Base-by-base conservation (phyloP, 2,888 invertebrate genomes). In the Lacanobia oleracea region DNA sequence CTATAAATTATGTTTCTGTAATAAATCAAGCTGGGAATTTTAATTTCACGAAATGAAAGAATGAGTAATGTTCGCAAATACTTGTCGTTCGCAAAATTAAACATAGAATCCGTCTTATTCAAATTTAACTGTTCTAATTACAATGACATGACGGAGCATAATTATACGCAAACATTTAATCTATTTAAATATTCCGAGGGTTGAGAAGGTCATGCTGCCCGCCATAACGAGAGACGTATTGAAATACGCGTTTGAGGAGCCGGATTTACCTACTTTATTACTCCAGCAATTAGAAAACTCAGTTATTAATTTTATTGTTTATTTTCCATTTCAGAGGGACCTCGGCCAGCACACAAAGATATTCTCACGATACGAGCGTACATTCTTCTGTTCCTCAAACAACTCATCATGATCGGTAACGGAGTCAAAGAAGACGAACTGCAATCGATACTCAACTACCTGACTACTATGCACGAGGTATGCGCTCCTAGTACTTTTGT, bases 391-490 rank as follows among this genome's bases (percentile, higher is more conserved):
- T 99, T 99, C 96, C 96, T 99, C 82, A 99, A 99, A 93, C 99
- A 99, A 94, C 96, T 99, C 64, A 99, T 99, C 88, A 98, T 99
- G 98, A 98, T 99, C 93, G 98, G 99, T 37, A 99, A 99, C 91
- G 99, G 99, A 45, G 98, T 99, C 56, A 99, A 99, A 93, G 99
- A 99, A 91, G 99, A 99, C 94, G 99, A 99, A 93, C 96, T 99
- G 69, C 99, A 99, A 95, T 99, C 99, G 87, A 98, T 99, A 91
- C 97, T 99, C 76, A 99, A 99, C 96, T 99, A 99, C 93, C 96
- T 99, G 86, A 99, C 99, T 45, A 99, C 99, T 76, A 98, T 99
- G 96, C 98, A 99, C 92, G 99, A 99, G 97, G 98, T 98, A 95
- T 92, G 93, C 82, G 72, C 1, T 45, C 86, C 86, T 89, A 74